A percentile compares a stretch with the other conserved stretches of the same genome.
phyloP scores from a whole-genome alignment of 2,113 vertebrate genomes.

The Vidua chalybeata region DNA sequence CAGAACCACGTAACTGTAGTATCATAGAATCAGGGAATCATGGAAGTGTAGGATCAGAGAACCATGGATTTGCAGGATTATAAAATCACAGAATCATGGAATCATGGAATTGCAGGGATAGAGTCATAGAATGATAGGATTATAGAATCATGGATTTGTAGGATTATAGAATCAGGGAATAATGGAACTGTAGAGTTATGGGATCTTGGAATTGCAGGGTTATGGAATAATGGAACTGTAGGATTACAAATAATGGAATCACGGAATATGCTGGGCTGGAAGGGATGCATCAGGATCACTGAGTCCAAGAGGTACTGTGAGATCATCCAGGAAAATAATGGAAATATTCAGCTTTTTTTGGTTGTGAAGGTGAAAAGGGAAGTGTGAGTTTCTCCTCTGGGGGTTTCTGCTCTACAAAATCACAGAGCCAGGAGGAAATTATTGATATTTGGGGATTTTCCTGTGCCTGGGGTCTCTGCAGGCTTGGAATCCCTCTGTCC shows the following conservation, averaged over 20 bases:
- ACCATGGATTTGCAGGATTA: background rate
- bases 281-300: background rate
- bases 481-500: rapidly evolving
- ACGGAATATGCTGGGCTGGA: background rate
- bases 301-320: background rate
- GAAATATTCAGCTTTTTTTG: background rate
- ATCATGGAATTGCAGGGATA: no score
- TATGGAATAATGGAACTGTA: background rate
- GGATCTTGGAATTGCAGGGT: no score
- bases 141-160: background rate
- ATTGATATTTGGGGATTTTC: background rate
- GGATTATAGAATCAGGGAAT: background rate
- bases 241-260: no score
- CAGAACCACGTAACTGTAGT: no score
- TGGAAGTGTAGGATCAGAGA: rapidly evolving
- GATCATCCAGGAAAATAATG: background rate
- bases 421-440: rapidly evolving
- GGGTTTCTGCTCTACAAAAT: background rate
- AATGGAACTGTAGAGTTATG: background rate
- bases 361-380: background rate
- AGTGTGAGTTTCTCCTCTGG: background rate
- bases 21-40: background rate
- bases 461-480: background rate
- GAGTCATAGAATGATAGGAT: background rate
- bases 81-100: no score